These are phyloP conservation scores for Ips nitidus DNA, from an alignment of 1,140 invertebrate genomes.

Conservation along the genomic window DNA sequence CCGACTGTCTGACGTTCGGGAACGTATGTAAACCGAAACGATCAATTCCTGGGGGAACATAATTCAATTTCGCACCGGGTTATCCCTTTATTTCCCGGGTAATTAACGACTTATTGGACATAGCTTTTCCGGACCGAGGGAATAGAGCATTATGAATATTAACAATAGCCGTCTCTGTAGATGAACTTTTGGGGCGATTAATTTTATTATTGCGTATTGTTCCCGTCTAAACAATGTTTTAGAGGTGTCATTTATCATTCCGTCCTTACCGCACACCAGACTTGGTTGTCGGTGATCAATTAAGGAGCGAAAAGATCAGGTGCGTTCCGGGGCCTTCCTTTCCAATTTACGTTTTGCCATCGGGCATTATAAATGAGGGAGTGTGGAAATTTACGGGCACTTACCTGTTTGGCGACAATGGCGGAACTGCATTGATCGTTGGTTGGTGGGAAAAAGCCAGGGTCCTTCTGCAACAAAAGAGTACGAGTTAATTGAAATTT, in stretches of 20 bases:
- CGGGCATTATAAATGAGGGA: no score
- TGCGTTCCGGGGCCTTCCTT: no score
- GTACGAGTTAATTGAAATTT: no score
- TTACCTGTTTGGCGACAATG: slow-evolving; percentile 32
- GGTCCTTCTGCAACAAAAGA: slow-evolving; percentile 26
- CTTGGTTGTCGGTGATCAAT: no score
- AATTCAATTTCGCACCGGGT: slow-evolving; percentile 26
- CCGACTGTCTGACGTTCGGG: no score
- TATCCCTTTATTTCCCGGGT: slow-evolving; percentile 28
- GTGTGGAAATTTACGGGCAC: not conserved
- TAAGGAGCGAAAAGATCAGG: no score
- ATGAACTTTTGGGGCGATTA: slow-evolving; percentile 13
- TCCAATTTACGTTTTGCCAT: no score
- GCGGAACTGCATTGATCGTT: slow-evolving; percentile 27
- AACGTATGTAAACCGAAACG: slow-evolving; percentile 14
- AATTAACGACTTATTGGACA: slow-evolving; percentile 33
- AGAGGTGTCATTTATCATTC: no score
- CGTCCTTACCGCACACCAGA: no score
- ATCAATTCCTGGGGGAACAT: slow-evolving; percentile 22
- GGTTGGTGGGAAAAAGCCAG: slow-evolving; percentile 25
- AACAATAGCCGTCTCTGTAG: slow-evolving; percentile 13
- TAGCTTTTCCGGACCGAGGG: slow-evolving; percentile 6
- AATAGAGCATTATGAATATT: slow-evolving; percentile 8
- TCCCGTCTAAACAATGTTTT: not conserved
- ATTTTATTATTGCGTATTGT: slow-evolving; percentile 13